These are phyloP conservation scores for Myopa tessellatipennis DNA, from an alignment of 2,888 invertebrate genomes.

Conservation along the genomic window DNA sequence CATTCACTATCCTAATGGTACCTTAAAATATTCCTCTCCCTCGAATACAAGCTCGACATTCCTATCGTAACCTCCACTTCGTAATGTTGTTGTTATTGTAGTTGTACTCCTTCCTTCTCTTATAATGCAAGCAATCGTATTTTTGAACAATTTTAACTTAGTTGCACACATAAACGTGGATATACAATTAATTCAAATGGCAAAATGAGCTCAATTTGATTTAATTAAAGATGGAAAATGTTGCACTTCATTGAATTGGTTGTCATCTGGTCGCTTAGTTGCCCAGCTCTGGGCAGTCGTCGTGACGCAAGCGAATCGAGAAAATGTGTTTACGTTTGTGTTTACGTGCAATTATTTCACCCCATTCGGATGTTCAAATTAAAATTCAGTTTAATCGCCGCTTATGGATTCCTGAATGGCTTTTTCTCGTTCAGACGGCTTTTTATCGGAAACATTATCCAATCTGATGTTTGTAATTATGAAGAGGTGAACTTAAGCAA, in stretches of 20 bases:
- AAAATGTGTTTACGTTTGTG: background rate
- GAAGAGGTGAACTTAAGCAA: too few relatives aligned
- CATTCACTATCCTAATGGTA: too few relatives aligned
- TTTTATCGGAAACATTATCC: too few relatives aligned
- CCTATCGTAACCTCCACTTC: background rate
- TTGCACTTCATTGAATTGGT: conserved; percentile 43
- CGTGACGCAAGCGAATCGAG: background rate
- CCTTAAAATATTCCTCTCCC: background rate
- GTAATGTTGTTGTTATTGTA: background rate
- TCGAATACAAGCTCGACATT: background rate
- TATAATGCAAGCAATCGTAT: conserved; percentile 12
- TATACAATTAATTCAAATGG: conserved; percentile 31
- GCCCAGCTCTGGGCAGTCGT: background rate
- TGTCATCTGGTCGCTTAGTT: background rate
- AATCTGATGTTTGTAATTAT: too few relatives aligned
- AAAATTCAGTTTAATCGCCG: background rate
- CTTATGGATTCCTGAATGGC: background rate
- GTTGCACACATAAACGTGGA: conserved; percentile 52
- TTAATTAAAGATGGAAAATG: conserved; percentile 30
- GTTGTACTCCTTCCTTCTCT: background rate
- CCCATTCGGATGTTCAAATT: conserved; percentile 26
- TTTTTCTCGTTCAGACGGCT: background rate
- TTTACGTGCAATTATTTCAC: background rate
- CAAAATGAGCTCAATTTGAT: conserved; percentile 14
- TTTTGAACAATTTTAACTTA: conserved; percentile 62